These are phyloP conservation scores for Pelmatolapia mariae DNA, from an alignment of 2,113 vertebrate genomes.

Conservation along the genomic window DNA sequence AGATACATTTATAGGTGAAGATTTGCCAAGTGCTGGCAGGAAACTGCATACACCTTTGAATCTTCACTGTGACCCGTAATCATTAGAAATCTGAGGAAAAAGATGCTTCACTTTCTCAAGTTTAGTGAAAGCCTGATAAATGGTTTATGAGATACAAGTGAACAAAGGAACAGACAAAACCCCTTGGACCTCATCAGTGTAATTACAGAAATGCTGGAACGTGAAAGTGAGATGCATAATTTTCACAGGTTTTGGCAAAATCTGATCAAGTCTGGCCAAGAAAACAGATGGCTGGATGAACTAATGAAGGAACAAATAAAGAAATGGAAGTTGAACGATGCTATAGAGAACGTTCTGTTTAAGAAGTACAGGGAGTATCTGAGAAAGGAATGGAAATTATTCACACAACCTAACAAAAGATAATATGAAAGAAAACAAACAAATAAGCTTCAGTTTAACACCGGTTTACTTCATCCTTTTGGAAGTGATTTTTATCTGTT, in stretches of 20 bases:
- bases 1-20: neutral
- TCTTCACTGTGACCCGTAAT: neutral
- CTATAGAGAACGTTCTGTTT: neutral
- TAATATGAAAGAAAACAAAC: neutral
- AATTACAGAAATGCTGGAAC: constrained; percentile 54
- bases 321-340: constrained; percentile 11
- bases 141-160: constrained; percentile 37
- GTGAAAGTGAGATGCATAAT: constrained; percentile 47
- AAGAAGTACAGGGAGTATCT: neutral
- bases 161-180: constrained; percentile 51
- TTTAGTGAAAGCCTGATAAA: constrained; percentile 18
- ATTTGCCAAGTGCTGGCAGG: neutral
- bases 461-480: neutral
- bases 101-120: neutral
- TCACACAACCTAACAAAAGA: neutral
- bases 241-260: constrained; percentile 55
- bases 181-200: constrained; percentile 53
- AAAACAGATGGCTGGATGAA: constrained; percentile 48
- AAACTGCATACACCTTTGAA: neutral
- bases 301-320: constrained; percentile 41
- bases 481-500: neutral
- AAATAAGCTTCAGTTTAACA: neutral
- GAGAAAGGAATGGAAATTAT: neutral
- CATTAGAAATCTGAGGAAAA: neutral
- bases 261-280: constrained; percentile 33